Evolutionary conservation across 2,113 vertebrate species (phyloP), one percentile per base, ranked within the genome.

Genomic region (Macheiramphus alcinus): DNA sequence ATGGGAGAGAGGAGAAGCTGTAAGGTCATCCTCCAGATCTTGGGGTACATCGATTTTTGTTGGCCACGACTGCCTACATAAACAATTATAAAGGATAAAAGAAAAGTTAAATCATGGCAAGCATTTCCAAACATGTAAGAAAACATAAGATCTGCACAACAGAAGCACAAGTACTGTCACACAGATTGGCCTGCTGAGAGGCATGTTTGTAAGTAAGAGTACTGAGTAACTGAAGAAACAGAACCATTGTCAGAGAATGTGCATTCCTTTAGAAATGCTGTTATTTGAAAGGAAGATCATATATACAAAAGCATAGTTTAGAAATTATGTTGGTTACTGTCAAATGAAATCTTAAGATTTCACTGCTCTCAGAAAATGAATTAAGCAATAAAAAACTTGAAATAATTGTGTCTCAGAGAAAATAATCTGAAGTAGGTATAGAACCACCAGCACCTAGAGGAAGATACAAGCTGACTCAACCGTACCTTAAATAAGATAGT

Each of bases 11-110:
- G 99, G 99, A 11, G 99, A 98, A 32, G 99, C 98, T 0, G 99
- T 99, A 74, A 99, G 97, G 90, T 99, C 99, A 88, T 99, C 99
- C 96, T 99, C 99, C 11, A 99, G 99, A 95, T 99, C 99, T 86
- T 99, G 99, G 34, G 99, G 99, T 50, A 99, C 99, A 45, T 99
- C 99, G 0, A 99, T 98, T 95, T 99, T 99, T 53, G 99, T 99
- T 3, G 99, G 99, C 99, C 99, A 99, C 0, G 99, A 99, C 63
- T 99, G 99, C 98, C 99, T 99, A 61, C 19, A 26, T 20, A 86
- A 83, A 23, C 52, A 79, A 89, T 40, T 8, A 45, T 3, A 86
- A 74, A 91, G 45, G 48, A 50, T n/a, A 66, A 80, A 78, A 61
- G 47, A 45, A 66, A 59, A 88, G 48, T 95, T 59, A 91, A 43